phyloP scores from a whole-genome alignment of 1,140 invertebrate species.

The Sarcophaga bullata region DNA sequence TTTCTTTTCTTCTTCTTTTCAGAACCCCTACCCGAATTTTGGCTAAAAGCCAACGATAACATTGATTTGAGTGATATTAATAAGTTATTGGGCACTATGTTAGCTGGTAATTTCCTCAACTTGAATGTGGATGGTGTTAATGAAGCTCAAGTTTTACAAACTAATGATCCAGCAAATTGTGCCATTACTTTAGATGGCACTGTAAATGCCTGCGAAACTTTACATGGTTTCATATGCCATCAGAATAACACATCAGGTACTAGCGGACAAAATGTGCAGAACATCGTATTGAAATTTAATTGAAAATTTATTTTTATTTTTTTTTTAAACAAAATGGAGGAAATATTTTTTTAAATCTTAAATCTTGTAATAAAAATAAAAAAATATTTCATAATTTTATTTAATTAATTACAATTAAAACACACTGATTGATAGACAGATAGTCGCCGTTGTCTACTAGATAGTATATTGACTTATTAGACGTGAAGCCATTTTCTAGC shows the following conservation, averaged over 20 bases:
- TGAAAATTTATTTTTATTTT: neutral
- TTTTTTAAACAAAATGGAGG: no score
- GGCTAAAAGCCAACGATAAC: neutral
- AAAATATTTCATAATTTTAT: no score
- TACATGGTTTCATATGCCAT: conserved; percentile 13
- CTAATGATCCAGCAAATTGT: conserved; percentile 13
- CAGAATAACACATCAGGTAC: neutral
- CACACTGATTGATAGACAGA: no score
- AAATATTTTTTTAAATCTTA: no score
- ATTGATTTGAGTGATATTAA: neutral
- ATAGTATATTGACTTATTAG: no score
- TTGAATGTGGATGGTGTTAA: neutral
- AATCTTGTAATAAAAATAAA: no score
- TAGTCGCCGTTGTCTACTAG: no score
- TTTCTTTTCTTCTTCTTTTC: neutral
- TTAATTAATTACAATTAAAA: no score
- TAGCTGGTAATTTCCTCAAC: neutral
- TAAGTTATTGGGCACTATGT: neutral
- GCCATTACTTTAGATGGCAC: neutral
- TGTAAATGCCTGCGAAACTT: neutral
- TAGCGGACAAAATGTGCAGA: conserved; percentile 24
- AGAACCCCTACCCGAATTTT: conserved; percentile 27
- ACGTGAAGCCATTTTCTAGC: no score
- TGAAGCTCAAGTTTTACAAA: neutral
- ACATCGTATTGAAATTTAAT: conserved; percentile 25